Evolutionary conservation across 2,888 invertebrate species (phyloP).

Genomic region (Dermolepida albohirtum): DNA sequence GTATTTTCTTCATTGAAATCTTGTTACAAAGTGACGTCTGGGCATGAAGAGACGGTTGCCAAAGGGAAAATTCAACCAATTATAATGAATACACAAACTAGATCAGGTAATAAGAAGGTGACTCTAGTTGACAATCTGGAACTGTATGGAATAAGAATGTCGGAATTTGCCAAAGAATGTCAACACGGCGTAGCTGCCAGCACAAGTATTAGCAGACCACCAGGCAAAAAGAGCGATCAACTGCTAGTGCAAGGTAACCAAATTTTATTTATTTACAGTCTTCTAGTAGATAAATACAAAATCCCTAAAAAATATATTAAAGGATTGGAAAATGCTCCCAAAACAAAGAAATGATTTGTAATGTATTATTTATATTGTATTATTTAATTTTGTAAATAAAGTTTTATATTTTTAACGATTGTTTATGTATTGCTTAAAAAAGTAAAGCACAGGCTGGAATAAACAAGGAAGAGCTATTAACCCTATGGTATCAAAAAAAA

Average conservation of each 20-base stretch:
- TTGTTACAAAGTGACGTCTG: conserved; percentile 74
- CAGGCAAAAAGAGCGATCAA: conserved; percentile 80
- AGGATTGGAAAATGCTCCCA: conserved; percentile 81
- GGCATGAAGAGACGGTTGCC: conserved; percentile 66
- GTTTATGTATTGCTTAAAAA: no score
- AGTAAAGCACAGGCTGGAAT: no score
- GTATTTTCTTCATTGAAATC: conserved; percentile 79
- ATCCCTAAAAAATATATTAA: conserved; percentile 80
- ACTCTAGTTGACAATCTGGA: conserved; percentile 92
- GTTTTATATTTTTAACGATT: no score
- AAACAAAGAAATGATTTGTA: conserved; percentile 70
- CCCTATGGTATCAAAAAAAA: no score
- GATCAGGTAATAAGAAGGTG: conserved; percentile 91
- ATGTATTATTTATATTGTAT: conserved; percentile 7
- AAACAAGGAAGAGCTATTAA: no score
- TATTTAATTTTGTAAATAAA: no score
- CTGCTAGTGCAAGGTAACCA: conserved; percentile 94
- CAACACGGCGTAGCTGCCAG: conserved; percentile 90
- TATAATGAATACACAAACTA: conserved; percentile 79
- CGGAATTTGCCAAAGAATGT: conserved; percentile 83
- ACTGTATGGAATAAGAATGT: conserved; percentile 83
- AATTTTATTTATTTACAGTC: conserved; percentile 67
- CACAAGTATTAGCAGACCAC: conserved; percentile 80
- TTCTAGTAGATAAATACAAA: conserved; percentile 75
- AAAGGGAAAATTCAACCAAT: conserved; percentile 83